Percentiles rank a stretch among this genome's conserved stretches.
Evolutionary conservation across 2,888 invertebrate genomes (phyloP).

Genomic region (Mythimna loreyi): DNA sequence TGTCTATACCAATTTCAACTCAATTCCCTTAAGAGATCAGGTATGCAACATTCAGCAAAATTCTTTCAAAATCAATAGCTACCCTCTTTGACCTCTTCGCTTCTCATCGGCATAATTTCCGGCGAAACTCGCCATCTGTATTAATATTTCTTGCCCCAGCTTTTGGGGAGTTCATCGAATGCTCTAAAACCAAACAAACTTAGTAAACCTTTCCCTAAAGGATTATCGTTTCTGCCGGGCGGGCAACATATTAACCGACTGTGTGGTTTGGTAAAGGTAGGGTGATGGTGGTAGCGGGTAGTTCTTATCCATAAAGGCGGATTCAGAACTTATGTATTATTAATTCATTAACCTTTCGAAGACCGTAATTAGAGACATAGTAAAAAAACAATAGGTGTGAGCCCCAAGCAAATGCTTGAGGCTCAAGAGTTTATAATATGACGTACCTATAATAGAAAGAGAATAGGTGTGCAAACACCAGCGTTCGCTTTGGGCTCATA

Average conservation of each 20-base stretch:
- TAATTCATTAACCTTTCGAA: no score
- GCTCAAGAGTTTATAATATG: no score
- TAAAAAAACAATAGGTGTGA: no score
- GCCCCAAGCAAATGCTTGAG: no score
- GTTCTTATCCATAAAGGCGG: no score
- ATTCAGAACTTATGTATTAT: no score
- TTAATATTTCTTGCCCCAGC: conserved; percentile 54
- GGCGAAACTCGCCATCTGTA: conserved; percentile 34
- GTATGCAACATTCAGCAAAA: neutral
- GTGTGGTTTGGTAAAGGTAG: conserved; percentile 13
- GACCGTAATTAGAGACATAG: no score
- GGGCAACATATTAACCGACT: conserved; percentile 57
- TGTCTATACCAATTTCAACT: conserved; percentile 1
- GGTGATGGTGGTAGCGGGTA: conserved; percentile 28
- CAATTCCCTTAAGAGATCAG: neutral
- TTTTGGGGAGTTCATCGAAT: conserved; percentile 41
- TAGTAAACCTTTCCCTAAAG: conserved; percentile 50
- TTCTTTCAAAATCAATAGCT: conserved; percentile 35
- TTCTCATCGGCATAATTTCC: conserved; percentile 29
- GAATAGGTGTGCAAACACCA: no score
- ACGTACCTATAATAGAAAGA: no score
- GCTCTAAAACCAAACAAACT: conserved; percentile 58
- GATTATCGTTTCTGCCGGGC: conserved; percentile 56
- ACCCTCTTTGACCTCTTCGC: conserved; percentile 6
- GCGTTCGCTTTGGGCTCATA: no score